Conservation (phyloP, 2,113 vertebrate genomes). For the Sinocyclocheilus rhinocerous region DNA sequence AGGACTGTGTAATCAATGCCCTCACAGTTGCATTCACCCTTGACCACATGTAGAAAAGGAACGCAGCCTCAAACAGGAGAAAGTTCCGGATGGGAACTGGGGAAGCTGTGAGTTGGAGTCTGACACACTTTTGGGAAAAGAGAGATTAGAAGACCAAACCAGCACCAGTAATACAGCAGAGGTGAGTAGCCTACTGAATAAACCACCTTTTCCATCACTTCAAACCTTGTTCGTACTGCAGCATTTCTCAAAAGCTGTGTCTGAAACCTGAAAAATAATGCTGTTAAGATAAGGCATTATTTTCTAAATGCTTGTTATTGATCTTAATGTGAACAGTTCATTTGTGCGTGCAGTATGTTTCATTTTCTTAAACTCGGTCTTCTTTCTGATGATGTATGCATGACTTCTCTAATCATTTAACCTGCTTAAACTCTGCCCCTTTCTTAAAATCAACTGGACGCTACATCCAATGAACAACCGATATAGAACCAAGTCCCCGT, state of each 20-base stretch:
- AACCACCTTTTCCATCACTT: neutral
- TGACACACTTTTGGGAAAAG: conserved; percentile 34
- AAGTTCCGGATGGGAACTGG: conserved; percentile 53
- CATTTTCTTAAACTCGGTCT: neutral
- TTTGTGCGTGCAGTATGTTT: neutral
- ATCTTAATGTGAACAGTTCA: neutral
- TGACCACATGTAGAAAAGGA: conserved; percentile 42
- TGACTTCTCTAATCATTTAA: neutral
- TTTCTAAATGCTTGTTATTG: neutral
- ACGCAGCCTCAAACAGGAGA: conserved; percentile 67
- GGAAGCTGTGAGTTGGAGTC: conserved; percentile 48
- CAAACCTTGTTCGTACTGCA: neutral
- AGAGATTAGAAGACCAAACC: conserved; percentile 26
- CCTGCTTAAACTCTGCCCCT: neutral
- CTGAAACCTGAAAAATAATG: neutral
- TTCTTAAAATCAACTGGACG: neutral
- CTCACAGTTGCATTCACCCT: conserved; percentile 35
- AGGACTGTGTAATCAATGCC: conserved; percentile 14
- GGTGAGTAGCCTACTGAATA: conserved; percentile 20
- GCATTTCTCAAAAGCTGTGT: neutral
- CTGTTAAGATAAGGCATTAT: neutral
- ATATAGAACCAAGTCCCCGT: neutral
- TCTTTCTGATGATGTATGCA: neutral
- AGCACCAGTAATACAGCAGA: neutral
- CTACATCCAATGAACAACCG: neutral